Percentiles rank a stretch among this genome's conserved stretches.
These are phyloP conservation scores for Leptopilina boulardi DNA, from an alignment of 1,140 invertebrate genomes.

Conservation along the genomic window DNA sequence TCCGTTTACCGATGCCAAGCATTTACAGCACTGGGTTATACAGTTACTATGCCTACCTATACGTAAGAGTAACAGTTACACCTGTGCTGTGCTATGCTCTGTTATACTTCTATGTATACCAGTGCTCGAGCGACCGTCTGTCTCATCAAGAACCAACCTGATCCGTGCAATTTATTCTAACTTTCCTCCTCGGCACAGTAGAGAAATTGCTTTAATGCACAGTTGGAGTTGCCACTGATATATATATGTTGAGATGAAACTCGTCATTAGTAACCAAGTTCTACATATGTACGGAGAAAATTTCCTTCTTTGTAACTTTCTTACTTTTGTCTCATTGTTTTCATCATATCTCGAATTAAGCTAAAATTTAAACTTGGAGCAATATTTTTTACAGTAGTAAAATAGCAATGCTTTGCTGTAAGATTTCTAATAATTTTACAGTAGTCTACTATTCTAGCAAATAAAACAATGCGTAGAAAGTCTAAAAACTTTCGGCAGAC, in stretches of 20 bases:
- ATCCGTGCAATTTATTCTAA: conserved; percentile 28
- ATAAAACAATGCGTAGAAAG: too few species aligned
- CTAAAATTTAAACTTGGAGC: too few species aligned
- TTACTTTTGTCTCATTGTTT: too few species aligned
- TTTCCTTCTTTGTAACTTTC: too few species aligned
- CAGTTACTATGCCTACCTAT: conserved; percentile 13
- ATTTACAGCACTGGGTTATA: conserved; percentile 30
- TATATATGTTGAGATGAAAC: neutral
- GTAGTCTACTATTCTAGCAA: too few species aligned
- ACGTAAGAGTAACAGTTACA: conserved; percentile 32
- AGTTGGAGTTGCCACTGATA: neutral
- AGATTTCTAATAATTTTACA: too few species aligned
- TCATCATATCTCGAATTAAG: too few species aligned
- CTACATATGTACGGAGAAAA: too few species aligned
- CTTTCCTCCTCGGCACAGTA: neutral
- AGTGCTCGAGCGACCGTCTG: conserved; percentile 26
- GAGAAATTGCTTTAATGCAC: neutral
- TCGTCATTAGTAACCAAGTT: neutral
- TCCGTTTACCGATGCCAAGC: conserved; percentile 1
- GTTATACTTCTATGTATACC: neutral
- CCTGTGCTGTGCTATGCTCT: conserved; percentile 4
- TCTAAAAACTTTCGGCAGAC: too few species aligned
- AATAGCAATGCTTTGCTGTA: too few species aligned
- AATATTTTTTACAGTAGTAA: too few species aligned
- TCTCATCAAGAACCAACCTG: conserved; percentile 27